These are phyloP conservation scores for Callipepla californica DNA, from an alignment of 2,113 vertebrate genomes.

Conservation along the genomic window DNA sequence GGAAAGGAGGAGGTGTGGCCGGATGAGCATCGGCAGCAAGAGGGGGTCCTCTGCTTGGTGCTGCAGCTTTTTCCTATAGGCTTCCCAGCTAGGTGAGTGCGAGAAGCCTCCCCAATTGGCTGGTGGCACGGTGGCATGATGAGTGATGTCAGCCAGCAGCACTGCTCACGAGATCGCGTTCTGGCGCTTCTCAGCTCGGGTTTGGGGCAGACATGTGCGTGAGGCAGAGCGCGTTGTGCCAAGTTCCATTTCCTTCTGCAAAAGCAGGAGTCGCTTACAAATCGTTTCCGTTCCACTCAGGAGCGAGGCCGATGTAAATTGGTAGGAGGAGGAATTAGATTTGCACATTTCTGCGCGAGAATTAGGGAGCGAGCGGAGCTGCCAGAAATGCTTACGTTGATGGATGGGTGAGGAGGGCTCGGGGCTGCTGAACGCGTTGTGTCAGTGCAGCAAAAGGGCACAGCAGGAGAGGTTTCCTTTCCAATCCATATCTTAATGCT, in stretches of 20 bases:
- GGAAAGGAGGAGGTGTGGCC: background rate
- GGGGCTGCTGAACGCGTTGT: background rate
- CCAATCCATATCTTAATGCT: rapidly evolving
- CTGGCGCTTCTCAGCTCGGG: background rate
- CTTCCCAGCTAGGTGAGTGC: background rate
- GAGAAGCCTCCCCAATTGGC: constrained; percentile 41
- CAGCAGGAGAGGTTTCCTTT: background rate
- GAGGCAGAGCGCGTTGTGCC: background rate
- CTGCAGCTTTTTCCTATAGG: background rate
- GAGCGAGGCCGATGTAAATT: background rate
- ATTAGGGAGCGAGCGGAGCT: rapidly evolving
- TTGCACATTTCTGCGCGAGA: background rate
- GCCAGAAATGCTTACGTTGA: rapidly evolving
- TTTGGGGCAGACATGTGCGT: background rate
- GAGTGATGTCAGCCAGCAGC: constrained; percentile 57
- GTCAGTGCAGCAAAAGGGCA: no score
- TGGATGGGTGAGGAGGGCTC: rapidly evolving
- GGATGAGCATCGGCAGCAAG: background rate
- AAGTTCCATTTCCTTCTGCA: background rate
- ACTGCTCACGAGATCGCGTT: background rate
- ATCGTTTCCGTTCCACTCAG: background rate
- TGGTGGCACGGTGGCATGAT: constrained; percentile 5
- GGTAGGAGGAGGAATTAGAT: background rate
- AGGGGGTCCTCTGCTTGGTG: rapidly evolving
- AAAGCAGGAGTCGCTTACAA: rapidly evolving